Percentiles rank a stretch among this genome's conserved stretches.
These are phyloP conservation scores for Parnassius orleans DNA, from an alignment of 2,888 invertebrate species.

Conservation along the genomic window DNA sequence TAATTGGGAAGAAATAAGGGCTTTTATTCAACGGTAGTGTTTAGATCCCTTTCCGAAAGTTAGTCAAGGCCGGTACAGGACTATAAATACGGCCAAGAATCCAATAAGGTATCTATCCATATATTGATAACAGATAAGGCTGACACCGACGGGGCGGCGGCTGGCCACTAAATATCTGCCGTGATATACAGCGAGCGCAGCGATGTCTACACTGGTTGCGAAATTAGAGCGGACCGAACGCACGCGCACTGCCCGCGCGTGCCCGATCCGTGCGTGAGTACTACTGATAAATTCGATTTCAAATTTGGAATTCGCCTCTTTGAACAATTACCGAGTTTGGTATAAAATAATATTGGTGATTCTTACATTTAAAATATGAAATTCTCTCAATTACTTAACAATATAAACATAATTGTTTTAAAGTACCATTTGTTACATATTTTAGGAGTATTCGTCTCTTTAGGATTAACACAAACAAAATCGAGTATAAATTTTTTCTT, in stretches of 20 bases:
- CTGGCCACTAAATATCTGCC: slow-evolving; percentile 60
- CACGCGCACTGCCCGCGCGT: slow-evolving; percentile 39
- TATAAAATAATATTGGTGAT: neutral
- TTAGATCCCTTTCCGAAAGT: slow-evolving; percentile 1
- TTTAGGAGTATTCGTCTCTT: too few relatives aligned
- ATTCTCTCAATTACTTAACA: too few relatives aligned
- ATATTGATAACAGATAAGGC: slow-evolving; percentile 79
- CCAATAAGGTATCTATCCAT: slow-evolving; percentile 63
- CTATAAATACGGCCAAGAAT: slow-evolving; percentile 58
- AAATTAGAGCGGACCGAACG: slow-evolving; percentile 65
- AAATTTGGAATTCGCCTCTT: slow-evolving; percentile 28
- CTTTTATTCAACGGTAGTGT: neutral
- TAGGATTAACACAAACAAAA: too few relatives aligned
- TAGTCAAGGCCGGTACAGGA: slow-evolving; percentile 19
- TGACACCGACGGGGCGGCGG: slow-evolving; percentile 69
- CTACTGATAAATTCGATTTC: slow-evolving; percentile 37
- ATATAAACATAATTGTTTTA: too few relatives aligned
- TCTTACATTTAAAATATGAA: too few relatives aligned
- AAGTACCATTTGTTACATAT: too few relatives aligned
- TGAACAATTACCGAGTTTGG: slow-evolving; percentile 11
- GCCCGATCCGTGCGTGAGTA: slow-evolving; percentile 35
- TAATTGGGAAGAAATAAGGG: slow-evolving; percentile 31
- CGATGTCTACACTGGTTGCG: slow-evolving; percentile 63
- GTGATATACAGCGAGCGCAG: slow-evolving; percentile 63
- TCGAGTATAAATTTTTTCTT: too few relatives aligned